phyloP scores from a whole-genome alignment of 2,888 invertebrate species.

The Tribolium freemani region DNA sequence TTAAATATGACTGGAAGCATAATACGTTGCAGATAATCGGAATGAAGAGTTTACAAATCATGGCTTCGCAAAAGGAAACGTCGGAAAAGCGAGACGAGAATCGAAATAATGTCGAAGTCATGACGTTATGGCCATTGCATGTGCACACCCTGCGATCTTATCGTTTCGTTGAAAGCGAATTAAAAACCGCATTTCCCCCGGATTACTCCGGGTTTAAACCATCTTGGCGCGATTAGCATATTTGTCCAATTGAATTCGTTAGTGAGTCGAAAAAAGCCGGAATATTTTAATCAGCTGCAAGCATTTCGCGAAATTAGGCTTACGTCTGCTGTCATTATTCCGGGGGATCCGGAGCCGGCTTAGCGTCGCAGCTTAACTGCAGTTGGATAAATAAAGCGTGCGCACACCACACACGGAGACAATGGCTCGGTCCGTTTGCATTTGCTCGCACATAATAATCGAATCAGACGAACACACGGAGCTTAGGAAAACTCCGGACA shows the following conservation, averaged over 20 bases:
- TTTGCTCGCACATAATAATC: slow-evolving; percentile 39
- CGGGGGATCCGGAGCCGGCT: neutral
- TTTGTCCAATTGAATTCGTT: slow-evolving; percentile 51
- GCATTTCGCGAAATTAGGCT: slow-evolving; percentile 2
- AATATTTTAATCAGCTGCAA: neutral
- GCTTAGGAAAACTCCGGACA: slow-evolving; percentile 35
- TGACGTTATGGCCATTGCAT: slow-evolving; percentile 23
- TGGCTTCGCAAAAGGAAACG: slow-evolving; percentile 12
- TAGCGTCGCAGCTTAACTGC: slow-evolving; percentile 24
- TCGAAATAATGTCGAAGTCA: slow-evolving; percentile 21
- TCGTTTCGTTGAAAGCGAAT: slow-evolving; percentile 4
- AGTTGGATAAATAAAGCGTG: slow-evolving; percentile 31
- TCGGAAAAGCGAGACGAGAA: slow-evolving; percentile 27
- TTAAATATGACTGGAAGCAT: slow-evolving; percentile 52
- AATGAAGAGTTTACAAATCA: slow-evolving; percentile 36
- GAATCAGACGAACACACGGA: slow-evolving; percentile 36
- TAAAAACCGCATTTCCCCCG: neutral
- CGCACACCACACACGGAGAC: slow-evolving; percentile 29
- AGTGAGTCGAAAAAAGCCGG: slow-evolving; percentile 21
- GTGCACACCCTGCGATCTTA: neutral
- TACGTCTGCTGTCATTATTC: slow-evolving; percentile 15
- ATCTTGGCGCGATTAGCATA: slow-evolving; percentile 43
- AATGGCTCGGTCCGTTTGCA: slow-evolving; percentile 39
- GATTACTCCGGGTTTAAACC: slow-evolving; percentile 17
- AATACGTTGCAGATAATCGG: slow-evolving; percentile 46